Percentiles rank a stretch among this genome's conserved stretches.
phyloP scores from a whole-genome alignment of 1,140 invertebrate species.

The Monomorium pharaonis region DNA sequence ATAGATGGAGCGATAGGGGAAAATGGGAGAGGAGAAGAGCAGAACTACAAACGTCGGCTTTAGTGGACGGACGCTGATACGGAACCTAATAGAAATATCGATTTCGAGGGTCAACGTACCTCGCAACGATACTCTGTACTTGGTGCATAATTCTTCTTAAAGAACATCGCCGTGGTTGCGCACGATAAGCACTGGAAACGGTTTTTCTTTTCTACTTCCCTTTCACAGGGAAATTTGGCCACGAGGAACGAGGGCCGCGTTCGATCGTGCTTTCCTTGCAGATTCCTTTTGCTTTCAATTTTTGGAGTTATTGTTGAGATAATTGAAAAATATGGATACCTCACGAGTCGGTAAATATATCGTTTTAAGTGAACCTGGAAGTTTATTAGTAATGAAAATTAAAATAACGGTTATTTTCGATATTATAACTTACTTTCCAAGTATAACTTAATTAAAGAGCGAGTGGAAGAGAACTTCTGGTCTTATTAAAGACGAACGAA shows the following conservation, averaged over 20 bases:
- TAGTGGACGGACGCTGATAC: constrained; percentile 67
- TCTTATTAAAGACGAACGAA: background rate
- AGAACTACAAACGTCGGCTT: constrained; percentile 58
- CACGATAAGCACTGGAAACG: background rate
- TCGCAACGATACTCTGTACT: constrained; percentile 58
- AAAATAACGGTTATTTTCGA: background rate
- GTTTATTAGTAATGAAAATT: background rate
- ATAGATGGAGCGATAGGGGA: constrained; percentile 18
- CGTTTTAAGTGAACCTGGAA: background rate
- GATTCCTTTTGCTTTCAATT: background rate
- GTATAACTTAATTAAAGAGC: background rate
- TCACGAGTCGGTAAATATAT: background rate
- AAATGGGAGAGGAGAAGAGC: constrained; percentile 29
- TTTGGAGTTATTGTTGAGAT: background rate
- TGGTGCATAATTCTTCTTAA: constrained; percentile 42
- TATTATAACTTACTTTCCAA: background rate
- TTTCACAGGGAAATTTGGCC: background rate
- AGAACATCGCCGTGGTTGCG: constrained; percentile 10
- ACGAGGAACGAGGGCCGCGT: background rate
- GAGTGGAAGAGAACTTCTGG: background rate
- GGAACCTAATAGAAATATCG: constrained; percentile 75
- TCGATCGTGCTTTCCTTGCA: background rate
- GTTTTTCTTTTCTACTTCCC: background rate
- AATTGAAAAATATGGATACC: background rate
- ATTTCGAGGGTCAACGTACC: constrained; percentile 76